These are phyloP conservation scores for Tetropium fuscum DNA, from an alignment of 2,888 invertebrate genomes.

Conservation along the genomic window DNA sequence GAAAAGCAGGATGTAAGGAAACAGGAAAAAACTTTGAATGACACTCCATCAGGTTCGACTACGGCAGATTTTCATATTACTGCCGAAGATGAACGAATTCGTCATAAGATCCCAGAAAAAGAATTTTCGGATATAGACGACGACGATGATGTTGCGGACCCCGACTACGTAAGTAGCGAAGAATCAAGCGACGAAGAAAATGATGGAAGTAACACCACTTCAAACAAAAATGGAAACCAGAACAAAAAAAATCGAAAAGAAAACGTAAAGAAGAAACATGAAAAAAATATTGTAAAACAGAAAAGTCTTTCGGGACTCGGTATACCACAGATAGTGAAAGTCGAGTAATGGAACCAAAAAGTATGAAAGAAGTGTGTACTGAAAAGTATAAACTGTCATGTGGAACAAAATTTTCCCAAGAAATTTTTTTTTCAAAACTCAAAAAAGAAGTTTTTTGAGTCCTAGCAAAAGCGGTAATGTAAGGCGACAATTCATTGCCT, in stretches of 20 bases:
- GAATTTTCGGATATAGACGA: neutral
- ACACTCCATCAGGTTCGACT: neutral
- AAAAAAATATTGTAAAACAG: constrained; percentile 1
- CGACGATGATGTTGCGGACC: neutral
- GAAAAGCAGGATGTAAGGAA: neutral
- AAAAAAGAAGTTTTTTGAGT: neutral
- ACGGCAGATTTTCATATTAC: neutral
- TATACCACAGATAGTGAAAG: constrained; percentile 12
- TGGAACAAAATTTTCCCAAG: constrained; percentile 2
- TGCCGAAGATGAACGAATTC: neutral
- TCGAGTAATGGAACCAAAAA: constrained; percentile 17
- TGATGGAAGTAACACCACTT: neutral
- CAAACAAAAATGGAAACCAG: neutral
- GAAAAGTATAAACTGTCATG: constrained; percentile 10
- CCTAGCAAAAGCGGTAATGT: neutral
- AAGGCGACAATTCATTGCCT: constrained; percentile 19
- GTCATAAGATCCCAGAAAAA: neutral
- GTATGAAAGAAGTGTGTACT: neutral
- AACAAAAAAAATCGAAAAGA: neutral
- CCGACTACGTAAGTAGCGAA: neutral
- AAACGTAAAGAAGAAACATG: neutral
- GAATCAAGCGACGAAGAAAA: neutral
- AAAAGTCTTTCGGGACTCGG: neutral
- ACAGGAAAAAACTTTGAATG: neutral
- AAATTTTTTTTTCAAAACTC: neutral